Evolutionary conservation across 2,888 invertebrate genomes (phyloP).

Genomic region (Lochmaea capreae): DNA sequence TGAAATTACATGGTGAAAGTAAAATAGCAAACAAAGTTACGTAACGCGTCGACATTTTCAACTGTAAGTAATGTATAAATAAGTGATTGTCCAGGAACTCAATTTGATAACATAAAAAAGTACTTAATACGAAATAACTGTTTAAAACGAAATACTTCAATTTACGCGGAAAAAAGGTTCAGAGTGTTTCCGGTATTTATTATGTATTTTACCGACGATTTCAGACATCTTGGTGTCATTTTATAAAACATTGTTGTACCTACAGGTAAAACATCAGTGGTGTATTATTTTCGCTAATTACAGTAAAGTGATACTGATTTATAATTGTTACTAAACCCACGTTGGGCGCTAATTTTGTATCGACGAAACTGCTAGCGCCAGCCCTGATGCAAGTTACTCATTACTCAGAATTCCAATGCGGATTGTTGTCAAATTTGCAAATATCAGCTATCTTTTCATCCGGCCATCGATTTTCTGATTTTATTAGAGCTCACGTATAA

Average conservation of each 20-base stretch:
- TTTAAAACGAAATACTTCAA: background rate
- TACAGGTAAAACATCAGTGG: too few species aligned
- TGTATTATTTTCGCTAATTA: too few species aligned
- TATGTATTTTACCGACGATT: background rate
- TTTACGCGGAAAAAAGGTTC: background rate
- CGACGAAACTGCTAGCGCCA: too few species aligned
- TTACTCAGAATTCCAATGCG: too few species aligned
- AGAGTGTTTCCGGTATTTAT: background rate
- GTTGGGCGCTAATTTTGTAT: too few species aligned
- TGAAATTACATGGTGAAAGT: background rate
- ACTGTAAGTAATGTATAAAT: background rate
- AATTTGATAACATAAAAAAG: slow-evolving; percentile 4
- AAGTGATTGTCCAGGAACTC: background rate
- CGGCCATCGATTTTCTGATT: too few species aligned
- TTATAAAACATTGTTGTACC: background rate
- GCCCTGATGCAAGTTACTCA: too few species aligned
- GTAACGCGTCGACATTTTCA: background rate
- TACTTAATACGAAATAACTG: background rate
- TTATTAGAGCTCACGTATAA: too few species aligned
- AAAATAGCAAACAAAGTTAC: background rate
- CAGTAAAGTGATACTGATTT: too few species aligned
- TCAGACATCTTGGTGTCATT: background rate
- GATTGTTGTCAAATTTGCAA: too few species aligned
- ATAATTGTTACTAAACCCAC: too few species aligned
- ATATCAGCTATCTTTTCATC: too few species aligned